phyloP scores from a whole-genome alignment of 2,888 invertebrate species.

The Lumbricus terrestris region DNA sequence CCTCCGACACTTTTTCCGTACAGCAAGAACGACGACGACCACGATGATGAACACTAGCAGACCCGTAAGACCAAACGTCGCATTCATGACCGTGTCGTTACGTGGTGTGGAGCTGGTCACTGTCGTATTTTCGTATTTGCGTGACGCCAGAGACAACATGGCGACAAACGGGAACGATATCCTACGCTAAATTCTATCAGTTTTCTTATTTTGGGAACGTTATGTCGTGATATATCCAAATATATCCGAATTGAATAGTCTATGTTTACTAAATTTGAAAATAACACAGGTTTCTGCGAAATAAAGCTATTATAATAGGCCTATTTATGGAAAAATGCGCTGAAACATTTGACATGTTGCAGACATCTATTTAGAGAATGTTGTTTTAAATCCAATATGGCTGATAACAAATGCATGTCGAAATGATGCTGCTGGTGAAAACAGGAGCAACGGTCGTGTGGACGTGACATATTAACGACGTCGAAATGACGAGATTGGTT shows the following conservation, averaged over 20 bases:
- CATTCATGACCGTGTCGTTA: neutral
- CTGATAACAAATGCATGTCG: neutral
- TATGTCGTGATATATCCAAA: neutral
- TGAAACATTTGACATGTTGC: neutral
- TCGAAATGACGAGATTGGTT: neutral
- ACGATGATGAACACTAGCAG: conserved; percentile 24
- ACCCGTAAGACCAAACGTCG: conserved; percentile 17
- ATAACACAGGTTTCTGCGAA: neutral
- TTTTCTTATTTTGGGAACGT: neutral
- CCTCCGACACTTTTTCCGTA: neutral
- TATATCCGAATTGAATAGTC: neutral
- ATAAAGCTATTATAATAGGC: neutral
- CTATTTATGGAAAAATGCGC: neutral
- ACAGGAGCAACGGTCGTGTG: neutral
- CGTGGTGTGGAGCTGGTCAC: neutral
- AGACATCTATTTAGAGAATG: neutral
- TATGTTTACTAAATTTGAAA: neutral
- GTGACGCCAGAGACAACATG: neutral
- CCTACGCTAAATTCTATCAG: neutral
- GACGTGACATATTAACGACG: neutral
- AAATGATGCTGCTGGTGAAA: neutral
- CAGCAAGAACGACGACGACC: conserved; percentile 16
- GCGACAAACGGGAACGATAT: neutral
- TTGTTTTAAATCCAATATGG: neutral
- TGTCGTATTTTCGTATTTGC: neutral